These are phyloP conservation scores for Tetranychus piercei DNA, from an alignment of 2,888 invertebrate genomes.

Conservation along the genomic window DNA sequence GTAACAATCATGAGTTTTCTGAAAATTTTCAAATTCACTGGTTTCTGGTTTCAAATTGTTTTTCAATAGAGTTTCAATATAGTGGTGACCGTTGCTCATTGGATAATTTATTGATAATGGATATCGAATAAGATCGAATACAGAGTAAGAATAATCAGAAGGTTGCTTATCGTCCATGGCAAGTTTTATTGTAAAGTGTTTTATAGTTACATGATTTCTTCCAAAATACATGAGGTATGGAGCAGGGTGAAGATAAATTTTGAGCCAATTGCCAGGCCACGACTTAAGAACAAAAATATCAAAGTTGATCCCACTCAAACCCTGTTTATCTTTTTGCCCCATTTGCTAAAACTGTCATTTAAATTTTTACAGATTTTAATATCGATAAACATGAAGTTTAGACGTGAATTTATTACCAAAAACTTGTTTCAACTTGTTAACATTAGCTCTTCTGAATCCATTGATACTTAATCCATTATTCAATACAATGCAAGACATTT, in stretches of 20 bases:
- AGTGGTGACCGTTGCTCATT: too few species aligned
- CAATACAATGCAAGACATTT: too few species aligned
- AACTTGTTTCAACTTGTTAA: constrained; percentile 77
- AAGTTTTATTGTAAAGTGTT: constrained; percentile 66
- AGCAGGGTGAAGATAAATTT: constrained; percentile 56
- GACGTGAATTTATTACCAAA: constrained; percentile 98
- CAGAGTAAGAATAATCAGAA: constrained; percentile 36
- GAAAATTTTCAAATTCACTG: too few species aligned
- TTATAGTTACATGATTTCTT: constrained; percentile 49
- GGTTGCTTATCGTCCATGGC: constrained; percentile 84
- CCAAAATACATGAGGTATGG: constrained; percentile 56
- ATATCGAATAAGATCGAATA: too few species aligned
- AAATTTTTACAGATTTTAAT: constrained; percentile 78
- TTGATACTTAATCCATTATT: constrained; percentile 51
- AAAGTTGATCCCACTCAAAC: constrained; percentile 48
- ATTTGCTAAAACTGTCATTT: constrained; percentile 59
- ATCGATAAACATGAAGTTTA: constrained; percentile 90
- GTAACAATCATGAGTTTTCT: too few species aligned
- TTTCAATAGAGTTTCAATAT: too few species aligned
- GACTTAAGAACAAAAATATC: constrained; percentile 45
- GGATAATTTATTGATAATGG: too few species aligned
- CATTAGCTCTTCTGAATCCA: constrained; percentile 97
- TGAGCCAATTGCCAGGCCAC: constrained; percentile 90
- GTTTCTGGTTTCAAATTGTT: too few species aligned
- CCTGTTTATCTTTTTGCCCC: constrained; percentile 45